phyloP scores from a whole-genome alignment of 2,113 vertebrate species.

The Nanorana parkeri region DNA sequence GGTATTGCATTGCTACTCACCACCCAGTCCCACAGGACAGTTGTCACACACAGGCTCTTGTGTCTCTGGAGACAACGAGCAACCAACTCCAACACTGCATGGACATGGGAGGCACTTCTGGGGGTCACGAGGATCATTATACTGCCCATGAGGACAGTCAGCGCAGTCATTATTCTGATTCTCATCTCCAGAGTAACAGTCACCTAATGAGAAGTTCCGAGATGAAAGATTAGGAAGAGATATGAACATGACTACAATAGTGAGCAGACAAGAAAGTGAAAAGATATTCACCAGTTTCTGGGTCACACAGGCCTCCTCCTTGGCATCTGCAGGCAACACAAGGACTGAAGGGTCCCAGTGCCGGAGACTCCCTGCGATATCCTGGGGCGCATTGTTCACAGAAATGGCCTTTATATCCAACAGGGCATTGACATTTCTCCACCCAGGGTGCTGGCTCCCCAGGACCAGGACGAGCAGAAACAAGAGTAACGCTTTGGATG shows the following conservation, averaged over 20 bases:
- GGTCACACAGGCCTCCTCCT: constrained; percentile 85
- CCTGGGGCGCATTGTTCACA: constrained; percentile 83
- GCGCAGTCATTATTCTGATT: constrained; percentile 62
- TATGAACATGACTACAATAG: not conserved
- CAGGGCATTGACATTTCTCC: constrained; percentile 80
- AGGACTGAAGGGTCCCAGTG: constrained; percentile 74
- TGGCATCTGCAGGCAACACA: constrained; percentile 84
- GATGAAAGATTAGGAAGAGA: not conserved
- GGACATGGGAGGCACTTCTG: constrained; percentile 78
- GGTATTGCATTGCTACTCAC: constrained; percentile 66
- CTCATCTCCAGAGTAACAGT: constrained; percentile 84
- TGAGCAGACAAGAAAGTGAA: not conserved
- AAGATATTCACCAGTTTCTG: constrained; percentile 79
- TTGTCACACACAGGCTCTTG: constrained; percentile 74
- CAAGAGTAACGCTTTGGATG: constrained; percentile 82
- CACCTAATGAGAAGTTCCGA: constrained; percentile 69
- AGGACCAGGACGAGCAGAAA: constrained; percentile 71
- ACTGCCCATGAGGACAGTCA: constrained; percentile 78
- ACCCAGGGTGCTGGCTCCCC: constrained; percentile 84
- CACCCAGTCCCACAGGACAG: constrained; percentile 80
- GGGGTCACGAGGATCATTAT: constrained; percentile 69
- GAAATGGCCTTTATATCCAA: constrained; percentile 78
- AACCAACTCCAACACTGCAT: constrained; percentile 75
- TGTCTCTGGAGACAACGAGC: constrained; percentile 66
- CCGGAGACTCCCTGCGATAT: constrained; percentile 73